These are phyloP conservation scores for Chrysaora quinquecirrha DNA, from an alignment of 30 jellyfish, hydroid and myxozoan species.

Conservation along the genomic window DNA sequence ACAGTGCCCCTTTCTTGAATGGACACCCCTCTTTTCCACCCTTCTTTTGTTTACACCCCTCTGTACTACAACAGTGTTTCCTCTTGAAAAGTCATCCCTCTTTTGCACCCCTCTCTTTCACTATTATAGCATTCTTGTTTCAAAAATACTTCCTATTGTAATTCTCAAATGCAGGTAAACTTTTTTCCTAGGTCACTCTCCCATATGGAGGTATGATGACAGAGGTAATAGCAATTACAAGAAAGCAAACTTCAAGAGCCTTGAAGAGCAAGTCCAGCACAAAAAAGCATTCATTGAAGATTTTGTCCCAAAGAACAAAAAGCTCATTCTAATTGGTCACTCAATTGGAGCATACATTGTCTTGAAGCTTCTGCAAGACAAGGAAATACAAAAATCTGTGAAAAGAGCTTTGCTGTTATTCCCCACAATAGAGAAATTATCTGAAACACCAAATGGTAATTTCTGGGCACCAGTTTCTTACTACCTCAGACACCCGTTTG, in stretches of 20 bases:
- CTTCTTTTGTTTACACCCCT: no score
- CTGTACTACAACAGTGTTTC: no score
- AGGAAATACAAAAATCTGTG: conserved; percentile 26
- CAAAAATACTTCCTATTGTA: no score
- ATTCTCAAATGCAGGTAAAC: no score
- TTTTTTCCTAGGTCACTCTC: conserved; percentile 88
- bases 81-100: no score
- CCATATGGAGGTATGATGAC: conserved; percentile 59
- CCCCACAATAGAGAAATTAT: conserved; percentile 74
- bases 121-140: no score
- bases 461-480: conserved; percentile 86
- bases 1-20: no score
- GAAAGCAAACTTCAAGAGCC: conserved; percentile 43
- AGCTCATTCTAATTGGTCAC: conserved; percentile 76
- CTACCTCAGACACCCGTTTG: conserved; percentile 71
- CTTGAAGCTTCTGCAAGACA: conserved; percentile 67
- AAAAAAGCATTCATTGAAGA: conserved; percentile 57
- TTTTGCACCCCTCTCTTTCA: no score
- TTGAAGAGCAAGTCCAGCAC: conserved; percentile 73
- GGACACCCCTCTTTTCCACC: no score
- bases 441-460: conserved; percentile 76
- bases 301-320: conserved; percentile 58
- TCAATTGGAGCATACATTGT: conserved; percentile 85
- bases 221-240: background rate
- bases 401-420: conserved; percentile 45